Evolutionary conservation across 2,113 vertebrate genomes (phyloP).

Genomic region (Phainopepla nitens): DNA sequence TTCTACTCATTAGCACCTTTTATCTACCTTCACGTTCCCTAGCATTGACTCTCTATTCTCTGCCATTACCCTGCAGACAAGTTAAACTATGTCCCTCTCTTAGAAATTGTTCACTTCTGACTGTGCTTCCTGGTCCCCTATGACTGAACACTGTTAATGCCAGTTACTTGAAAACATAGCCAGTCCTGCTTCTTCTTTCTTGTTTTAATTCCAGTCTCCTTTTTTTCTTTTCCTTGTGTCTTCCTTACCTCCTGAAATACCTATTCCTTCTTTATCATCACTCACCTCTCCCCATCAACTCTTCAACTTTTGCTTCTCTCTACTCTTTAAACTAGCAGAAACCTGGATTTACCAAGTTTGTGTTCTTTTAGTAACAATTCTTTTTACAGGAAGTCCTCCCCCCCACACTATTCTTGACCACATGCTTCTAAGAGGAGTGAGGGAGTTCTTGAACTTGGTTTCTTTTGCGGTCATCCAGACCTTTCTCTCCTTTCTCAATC

Average conservation of each 20-base stretch:
- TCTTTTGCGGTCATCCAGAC: neutral
- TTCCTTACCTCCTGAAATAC: neutral
- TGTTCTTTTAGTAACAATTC: neutral
- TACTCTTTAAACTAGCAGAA: neutral
- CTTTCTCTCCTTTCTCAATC: neutral
- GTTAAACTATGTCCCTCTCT: neutral
- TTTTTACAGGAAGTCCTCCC: neutral
- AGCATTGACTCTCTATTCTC: neutral
- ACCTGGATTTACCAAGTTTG: neutral
- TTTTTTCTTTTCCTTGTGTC: neutral
- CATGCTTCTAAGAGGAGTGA: neutral
- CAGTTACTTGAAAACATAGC: neutral
- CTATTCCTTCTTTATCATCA: neutral
- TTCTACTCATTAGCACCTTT: neutral
- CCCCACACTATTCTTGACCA: neutral
- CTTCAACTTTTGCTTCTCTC: neutral
- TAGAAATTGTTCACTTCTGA: neutral
- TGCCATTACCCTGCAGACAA: neutral
- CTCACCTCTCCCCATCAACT: neutral
- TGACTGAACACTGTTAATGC: neutral
- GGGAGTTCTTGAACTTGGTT: neutral
- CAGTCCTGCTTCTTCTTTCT: neutral
- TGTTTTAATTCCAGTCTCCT: neutral
- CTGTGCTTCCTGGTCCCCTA: neutral
- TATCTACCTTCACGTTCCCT: neutral